Percentiles rank a stretch among this genome's conserved stretches.
These are phyloP conservation scores for Adelognathus sp. DNA, from an alignment of 2,888 invertebrate genomes.

Conservation along the genomic window DNA sequence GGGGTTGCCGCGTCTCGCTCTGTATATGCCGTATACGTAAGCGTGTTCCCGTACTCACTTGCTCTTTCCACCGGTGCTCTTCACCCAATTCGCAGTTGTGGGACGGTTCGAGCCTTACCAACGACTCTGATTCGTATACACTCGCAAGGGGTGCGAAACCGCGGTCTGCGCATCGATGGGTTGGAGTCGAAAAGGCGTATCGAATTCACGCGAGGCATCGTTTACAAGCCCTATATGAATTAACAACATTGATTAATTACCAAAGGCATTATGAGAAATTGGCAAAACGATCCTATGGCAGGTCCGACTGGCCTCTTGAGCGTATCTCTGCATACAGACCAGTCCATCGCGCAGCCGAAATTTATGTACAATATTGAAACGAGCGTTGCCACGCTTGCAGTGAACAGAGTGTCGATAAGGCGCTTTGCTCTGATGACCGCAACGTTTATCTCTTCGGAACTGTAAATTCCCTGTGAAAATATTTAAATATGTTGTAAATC, in stretches of 20 bases:
- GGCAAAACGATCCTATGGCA: slow-evolving; percentile 89
- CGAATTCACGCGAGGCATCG: background rate
- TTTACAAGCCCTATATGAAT: background rate
- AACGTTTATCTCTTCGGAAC: slow-evolving; percentile 79
- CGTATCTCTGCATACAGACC: slow-evolving; percentile 86
- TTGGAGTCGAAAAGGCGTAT: background rate
- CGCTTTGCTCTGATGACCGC: slow-evolving; percentile 85
- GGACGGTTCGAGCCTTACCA: slow-evolving; percentile 32
- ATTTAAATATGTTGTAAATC: background rate
- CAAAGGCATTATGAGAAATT: slow-evolving; percentile 93
- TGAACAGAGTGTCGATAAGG: slow-evolving; percentile 88
- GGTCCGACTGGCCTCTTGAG: slow-evolving; percentile 90
- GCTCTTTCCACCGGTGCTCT: slow-evolving; percentile 21
- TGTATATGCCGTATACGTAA: background rate
- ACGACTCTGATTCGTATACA: background rate
- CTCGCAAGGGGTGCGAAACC: background rate
- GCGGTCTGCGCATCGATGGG: background rate
- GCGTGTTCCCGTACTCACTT: background rate
- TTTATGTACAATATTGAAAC: slow-evolving; percentile 93
- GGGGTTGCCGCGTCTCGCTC: slow-evolving; percentile 43
- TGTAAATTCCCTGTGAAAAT: slow-evolving; percentile 52
- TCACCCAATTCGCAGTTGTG: slow-evolving; percentile 33
- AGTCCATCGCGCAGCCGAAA: slow-evolving; percentile 94
- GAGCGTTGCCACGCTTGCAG: slow-evolving; percentile 88
- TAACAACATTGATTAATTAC: no score